phyloP scores from a whole-genome alignment of 2,113 vertebrate genomes.

The Tretioscincus oriximinensis region DNA sequence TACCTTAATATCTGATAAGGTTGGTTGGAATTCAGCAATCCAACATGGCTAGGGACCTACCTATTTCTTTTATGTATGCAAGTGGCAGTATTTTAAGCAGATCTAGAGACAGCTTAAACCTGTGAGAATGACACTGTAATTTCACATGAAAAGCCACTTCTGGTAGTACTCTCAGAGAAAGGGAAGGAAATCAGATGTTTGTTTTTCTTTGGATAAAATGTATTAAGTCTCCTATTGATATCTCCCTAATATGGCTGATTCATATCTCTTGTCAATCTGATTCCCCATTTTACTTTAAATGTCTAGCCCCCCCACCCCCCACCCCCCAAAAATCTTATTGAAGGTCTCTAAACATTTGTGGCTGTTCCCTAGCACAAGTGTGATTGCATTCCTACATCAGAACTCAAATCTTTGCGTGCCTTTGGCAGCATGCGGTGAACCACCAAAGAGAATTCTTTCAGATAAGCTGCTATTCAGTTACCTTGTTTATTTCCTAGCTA shows the following conservation, averaged over 20 bases:
- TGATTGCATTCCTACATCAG: background rate
- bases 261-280: background rate
- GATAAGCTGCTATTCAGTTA: background rate
- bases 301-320: background rate
- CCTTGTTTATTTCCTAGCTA: background rate
- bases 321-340: background rate
- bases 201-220: background rate
- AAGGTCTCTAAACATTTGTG: background rate
- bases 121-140: background rate
- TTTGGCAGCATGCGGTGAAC: too few relatives aligned
- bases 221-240: background rate
- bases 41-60: too few relatives aligned
- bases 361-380: background rate
- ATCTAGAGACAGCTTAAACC: too few relatives aligned
- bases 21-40: too few relatives aligned
- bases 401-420: background rate
- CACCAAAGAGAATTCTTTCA: background rate
- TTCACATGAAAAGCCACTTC: background rate
- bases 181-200: background rate
- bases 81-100: too few relatives aligned
- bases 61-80: too few relatives aligned
- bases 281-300: background rate
- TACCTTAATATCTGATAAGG: too few relatives aligned
- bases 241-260: background rate
- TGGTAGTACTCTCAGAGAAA: background rate